phyloP scores from a whole-genome alignment of 53 echinoderm and acorn worm genomes.

The Echinarachnius parma region DNA sequence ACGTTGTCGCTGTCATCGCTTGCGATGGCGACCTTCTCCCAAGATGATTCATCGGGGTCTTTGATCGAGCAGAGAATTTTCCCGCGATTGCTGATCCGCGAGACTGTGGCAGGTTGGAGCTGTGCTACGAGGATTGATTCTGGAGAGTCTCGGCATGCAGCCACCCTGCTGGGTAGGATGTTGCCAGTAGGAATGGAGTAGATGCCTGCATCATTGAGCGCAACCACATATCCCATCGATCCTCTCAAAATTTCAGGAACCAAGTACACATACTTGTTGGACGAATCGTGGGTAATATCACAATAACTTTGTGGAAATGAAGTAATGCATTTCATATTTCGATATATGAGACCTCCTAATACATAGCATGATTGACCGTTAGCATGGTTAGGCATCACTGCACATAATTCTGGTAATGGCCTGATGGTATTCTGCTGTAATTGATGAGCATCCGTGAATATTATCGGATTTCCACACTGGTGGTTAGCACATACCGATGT shows the following conservation, averaged over 20 bases:
- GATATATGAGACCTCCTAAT: too few species aligned
- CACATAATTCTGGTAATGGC: too few species aligned
- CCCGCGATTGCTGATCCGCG: neutral
- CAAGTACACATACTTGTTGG: too few species aligned
- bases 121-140: slow-evolving; percentile 3
- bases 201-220: neutral
- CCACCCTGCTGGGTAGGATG: neutral
- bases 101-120: slow-evolving; percentile 17
- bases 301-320: too few species aligned
- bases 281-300: too few species aligned
- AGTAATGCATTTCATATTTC: too few species aligned
- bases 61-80: neutral
- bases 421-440: too few species aligned
- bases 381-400: too few species aligned
- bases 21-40: slow-evolving; percentile 8
- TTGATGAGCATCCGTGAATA: too few species aligned
- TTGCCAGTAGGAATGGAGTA: neutral
- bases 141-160: neutral
- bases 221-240: neutral
- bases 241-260: neutral
- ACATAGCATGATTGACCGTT: too few species aligned
- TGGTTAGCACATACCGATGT: too few species aligned
- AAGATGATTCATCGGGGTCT: neutral
- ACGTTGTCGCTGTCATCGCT: neutral
- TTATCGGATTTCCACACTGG: too few species aligned